phyloP scores from a whole-genome alignment of 2,797 vertebrate genomes.

The Cyprinodon diabolis region DNA sequence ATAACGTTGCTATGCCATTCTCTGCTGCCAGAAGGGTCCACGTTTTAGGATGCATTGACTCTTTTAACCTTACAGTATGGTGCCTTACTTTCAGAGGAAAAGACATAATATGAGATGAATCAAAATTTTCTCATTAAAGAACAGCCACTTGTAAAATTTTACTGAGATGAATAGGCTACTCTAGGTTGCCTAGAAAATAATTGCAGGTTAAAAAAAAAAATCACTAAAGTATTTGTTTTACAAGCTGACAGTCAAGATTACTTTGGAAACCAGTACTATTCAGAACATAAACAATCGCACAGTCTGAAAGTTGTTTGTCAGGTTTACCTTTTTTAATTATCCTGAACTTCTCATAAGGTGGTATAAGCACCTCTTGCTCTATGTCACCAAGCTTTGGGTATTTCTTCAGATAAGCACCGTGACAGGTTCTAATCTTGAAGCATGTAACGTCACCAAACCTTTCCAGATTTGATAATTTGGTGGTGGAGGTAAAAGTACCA shows the following conservation, averaged over 20 bases:
- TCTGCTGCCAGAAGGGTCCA: neutral
- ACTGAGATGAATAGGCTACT: neutral
- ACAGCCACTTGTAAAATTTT: too few species aligned
- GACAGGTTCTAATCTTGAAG: slow-evolving; percentile 44
- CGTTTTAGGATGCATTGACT: neutral
- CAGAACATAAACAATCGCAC: slow-evolving; percentile 8
- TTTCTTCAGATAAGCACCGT: slow-evolving; percentile 6
- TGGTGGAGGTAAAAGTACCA: slow-evolving; percentile 39
- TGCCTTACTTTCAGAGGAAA: neutral
- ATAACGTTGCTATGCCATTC: neutral
- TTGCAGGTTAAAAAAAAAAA: neutral
- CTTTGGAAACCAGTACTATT: slow-evolving; percentile 4
- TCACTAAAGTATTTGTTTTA: neutral
- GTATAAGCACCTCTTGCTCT: slow-evolving; percentile 48
- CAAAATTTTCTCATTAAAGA: too few species aligned
- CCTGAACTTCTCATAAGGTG: slow-evolving; percentile 46
- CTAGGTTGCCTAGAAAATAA: too few species aligned
- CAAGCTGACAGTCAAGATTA: slow-evolving; percentile 11
- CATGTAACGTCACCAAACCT: neutral
- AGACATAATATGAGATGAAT: too few species aligned
- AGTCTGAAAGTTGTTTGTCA: neutral
- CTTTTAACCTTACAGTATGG: neutral
- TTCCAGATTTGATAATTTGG: neutral
- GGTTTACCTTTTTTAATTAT: neutral
- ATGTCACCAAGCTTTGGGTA: fast-evolving